Conservation (phyloP, 2,888 invertebrate species). For the Pyrocoelia pectoralis region DNA sequence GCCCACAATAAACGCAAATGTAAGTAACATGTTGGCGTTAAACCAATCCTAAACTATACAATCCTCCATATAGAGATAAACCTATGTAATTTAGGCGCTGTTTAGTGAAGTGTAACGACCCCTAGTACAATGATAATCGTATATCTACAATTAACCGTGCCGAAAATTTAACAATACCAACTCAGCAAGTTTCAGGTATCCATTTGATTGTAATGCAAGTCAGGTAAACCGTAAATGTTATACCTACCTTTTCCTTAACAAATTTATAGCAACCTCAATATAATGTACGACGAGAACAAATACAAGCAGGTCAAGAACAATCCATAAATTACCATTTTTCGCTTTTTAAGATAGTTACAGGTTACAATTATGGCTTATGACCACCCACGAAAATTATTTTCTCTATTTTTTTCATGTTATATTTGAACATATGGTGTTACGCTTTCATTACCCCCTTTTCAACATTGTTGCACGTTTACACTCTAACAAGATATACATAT, state of each 20-base stretch:
- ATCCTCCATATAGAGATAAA: neutral
- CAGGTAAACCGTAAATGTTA: slow-evolving; percentile 9
- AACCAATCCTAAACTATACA: neutral
- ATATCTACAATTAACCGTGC: slow-evolving; percentile 13
- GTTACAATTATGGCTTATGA: neutral
- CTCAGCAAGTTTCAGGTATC: slow-evolving; percentile 13
- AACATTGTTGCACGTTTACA: too few relatives aligned
- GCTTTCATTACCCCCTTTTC: too few relatives aligned
- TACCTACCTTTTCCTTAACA: slow-evolving; percentile 7
- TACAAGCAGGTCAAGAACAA: slow-evolving; percentile 26
- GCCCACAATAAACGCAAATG: too few relatives aligned
- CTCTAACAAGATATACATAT: too few relatives aligned
- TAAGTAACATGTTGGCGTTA: too few relatives aligned
- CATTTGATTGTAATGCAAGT: slow-evolving; percentile 16
- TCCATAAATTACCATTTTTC: slow-evolving; percentile 23
- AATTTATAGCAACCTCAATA: slow-evolving; percentile 13
- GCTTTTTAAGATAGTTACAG: neutral
- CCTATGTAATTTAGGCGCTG: neutral
- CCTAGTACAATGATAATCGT: neutral
- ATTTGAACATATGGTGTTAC: too few relatives aligned
- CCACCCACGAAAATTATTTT: neutral
- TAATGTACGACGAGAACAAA: slow-evolving; percentile 10
- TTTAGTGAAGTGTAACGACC: slow-evolving; percentile 11
- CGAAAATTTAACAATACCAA: slow-evolving; percentile 15
- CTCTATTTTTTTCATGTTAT: neutral